Evolutionary conservation across 2,888 invertebrate species (phyloP), one percentile per base, ranked within the genome.

Genomic region (Rosalia funebris): DNA sequence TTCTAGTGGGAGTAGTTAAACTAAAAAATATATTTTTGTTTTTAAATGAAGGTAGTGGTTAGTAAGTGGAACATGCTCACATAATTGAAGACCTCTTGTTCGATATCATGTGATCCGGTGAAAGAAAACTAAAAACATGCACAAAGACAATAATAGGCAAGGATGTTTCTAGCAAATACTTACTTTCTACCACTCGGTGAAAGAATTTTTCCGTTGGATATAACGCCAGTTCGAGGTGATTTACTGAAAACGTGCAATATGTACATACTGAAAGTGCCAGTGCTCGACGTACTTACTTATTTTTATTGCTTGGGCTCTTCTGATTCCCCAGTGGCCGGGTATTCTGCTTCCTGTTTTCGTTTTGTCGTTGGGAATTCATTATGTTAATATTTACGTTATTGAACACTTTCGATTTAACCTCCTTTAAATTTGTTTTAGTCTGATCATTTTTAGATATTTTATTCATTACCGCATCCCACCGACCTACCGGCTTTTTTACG

Each of bases 391-490:
- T 66, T 9, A 73, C 66, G 53, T 69, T 73, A 57, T 63, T 74
- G 53, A 79, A 81, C 53, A 81, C 90, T 82, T 93, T 91, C 44
- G 95, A 93, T 81, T 95, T 96, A 31, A 96, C 91, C 79, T 96
- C 95, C 81, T 92, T 93, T 68, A 89, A 83, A 68, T 89, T 88
- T 9, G 90, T 87, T 76, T 91, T 90, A 34, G 85, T 84, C 73
- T 88, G 88, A 71, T 92, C 91, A 61, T 87, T 88, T 67, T 89
- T 89, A 39, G 89, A 88, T 63, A 92, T 91, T 81, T 91, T 91
- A 81, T 90, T 91, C 88, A 92, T 90, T 47, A 95, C 93, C 50
- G 91, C 88, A 75, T 93, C 93, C 87, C 95, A 92, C 69, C 92
- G 87, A 14, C 90, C 89, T 2, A 86, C 86, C 1, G 84, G 81